Percentiles rank a stretch among this genome's conserved stretches.
Conservation (phyloP, 2,888 invertebrate species). For the Cabera pusaria region DNA sequence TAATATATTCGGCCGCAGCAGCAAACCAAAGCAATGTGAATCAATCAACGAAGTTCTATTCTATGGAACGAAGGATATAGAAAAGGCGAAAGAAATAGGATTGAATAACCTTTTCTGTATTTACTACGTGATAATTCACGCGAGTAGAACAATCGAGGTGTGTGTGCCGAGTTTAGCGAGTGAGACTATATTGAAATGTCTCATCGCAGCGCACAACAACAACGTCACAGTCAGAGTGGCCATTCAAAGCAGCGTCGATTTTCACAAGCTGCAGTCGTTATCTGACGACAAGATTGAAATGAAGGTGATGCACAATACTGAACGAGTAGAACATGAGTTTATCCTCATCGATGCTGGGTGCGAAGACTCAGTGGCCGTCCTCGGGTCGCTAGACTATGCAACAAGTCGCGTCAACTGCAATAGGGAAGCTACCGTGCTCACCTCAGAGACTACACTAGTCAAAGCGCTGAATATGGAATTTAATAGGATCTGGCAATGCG, state of each 20-base stretch:
- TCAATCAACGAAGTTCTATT: constrained; percentile 58
- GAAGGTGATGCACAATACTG: constrained; percentile 45
- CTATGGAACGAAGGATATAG: constrained; percentile 51
- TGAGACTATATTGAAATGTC: constrained; percentile 49
- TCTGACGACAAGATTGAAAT: constrained; percentile 52
- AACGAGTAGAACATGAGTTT: constrained; percentile 58
- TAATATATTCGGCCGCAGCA: constrained; percentile 4
- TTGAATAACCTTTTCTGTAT: constrained; percentile 58
- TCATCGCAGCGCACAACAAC: constrained; percentile 46
- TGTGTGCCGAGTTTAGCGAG: constrained; percentile 58
- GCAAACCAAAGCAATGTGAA: constrained; percentile 31
- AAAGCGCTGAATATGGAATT: constrained; percentile 53
- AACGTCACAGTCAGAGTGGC: constrained; percentile 48
- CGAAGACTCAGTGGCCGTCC: constrained; percentile 49
- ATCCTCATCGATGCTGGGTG: constrained; percentile 49
- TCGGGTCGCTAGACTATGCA: constrained; percentile 58
- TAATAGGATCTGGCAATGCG: constrained; percentile 54
- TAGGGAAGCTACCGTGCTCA: constrained; percentile 53
- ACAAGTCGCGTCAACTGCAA: constrained; percentile 46
- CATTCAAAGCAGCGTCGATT: constrained; percentile 48
- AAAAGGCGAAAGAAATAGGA: constrained; percentile 44
- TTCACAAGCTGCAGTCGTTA: constrained; percentile 40
- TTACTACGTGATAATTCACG: constrained; percentile 53
- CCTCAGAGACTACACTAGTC: constrained; percentile 48
- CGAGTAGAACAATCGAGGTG: constrained; percentile 52